These are phyloP conservation scores for Erinaceus europaeus DNA, from an alignment of 2,113 vertebrate species.

Conservation along the genomic window DNA sequence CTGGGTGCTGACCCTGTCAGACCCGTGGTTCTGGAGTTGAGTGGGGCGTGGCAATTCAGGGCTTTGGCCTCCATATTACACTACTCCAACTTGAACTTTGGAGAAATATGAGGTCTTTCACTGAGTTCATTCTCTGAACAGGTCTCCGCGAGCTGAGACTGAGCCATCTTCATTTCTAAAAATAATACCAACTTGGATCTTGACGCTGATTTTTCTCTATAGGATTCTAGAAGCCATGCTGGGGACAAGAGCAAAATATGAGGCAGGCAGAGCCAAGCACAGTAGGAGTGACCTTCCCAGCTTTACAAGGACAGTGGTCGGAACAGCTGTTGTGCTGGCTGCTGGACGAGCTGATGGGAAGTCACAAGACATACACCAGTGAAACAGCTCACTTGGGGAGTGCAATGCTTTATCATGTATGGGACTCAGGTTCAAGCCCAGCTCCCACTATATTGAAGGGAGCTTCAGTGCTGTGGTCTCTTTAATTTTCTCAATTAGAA, in stretches of 20 bases:
- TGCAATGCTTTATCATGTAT: too few species aligned
- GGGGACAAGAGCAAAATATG: not conserved
- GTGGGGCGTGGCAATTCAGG: too few species aligned
- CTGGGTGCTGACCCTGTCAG: too few species aligned
- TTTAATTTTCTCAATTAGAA: too few species aligned
- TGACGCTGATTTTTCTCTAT: conserved; percentile 47
- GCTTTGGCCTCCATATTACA: not conserved
- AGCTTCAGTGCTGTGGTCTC: too few species aligned
- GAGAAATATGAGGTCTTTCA: too few species aligned
- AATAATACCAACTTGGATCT: conserved; percentile 73
- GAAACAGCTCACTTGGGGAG: fast-evolving
- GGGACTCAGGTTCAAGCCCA: too few species aligned
- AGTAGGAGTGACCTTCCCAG: conserved; percentile 49
- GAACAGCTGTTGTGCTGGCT: not conserved
- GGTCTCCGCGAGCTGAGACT: conserved; percentile 41
- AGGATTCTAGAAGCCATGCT: conserved; percentile 59
- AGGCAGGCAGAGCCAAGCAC: not conserved
- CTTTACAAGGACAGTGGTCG: conserved; percentile 56
- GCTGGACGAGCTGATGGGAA: not conserved
- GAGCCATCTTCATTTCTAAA: conserved; percentile 71
- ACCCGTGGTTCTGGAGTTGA: too few species aligned
- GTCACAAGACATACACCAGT: fast-evolving
- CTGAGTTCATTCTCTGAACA: not conserved
- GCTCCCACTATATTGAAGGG: too few species aligned
- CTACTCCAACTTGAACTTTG: too few species aligned